Evolutionary conservation across 2,113 vertebrate genomes (phyloP).

Genomic region (Onychorhynchus coronatus): DNA sequence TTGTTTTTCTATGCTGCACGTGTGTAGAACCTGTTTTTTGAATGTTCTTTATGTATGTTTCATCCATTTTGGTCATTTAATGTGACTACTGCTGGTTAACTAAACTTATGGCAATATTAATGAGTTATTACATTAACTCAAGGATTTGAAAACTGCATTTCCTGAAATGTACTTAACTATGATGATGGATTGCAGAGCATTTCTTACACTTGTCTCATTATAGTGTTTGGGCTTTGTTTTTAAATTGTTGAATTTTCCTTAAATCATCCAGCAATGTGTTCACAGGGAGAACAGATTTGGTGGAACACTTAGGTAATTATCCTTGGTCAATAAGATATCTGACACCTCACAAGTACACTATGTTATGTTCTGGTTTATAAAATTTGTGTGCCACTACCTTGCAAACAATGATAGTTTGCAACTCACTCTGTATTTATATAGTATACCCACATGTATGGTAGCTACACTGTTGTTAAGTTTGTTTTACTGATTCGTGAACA

Average conservation of each 20-base stretch:
- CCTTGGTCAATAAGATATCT: not conserved
- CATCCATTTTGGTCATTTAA: slow-evolving; percentile 40
- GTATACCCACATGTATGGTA: slow-evolving; percentile 52
- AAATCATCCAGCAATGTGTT: not conserved
- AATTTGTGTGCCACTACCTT: slow-evolving; percentile 14
- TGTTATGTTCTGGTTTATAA: not conserved
- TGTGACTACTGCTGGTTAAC: not conserved
- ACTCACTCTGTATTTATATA: slow-evolving; percentile 49
- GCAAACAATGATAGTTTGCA: slow-evolving; percentile 35
- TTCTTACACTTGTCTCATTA: not conserved
- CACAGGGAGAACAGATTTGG: not conserved
- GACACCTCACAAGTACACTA: not conserved
- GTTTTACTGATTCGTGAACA: slow-evolving; percentile 51
- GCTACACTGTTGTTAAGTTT: slow-evolving; percentile 67
- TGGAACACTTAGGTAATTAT: not conserved
- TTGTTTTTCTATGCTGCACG: slow-evolving; percentile 58
- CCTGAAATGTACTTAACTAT: slow-evolving; percentile 48
- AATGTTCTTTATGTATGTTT: slow-evolving; percentile 46
- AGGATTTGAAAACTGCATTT: slow-evolving; percentile 47
- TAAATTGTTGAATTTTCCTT: not conserved
- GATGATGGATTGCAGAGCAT: slow-evolving; percentile 53
- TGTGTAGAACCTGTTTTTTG: slow-evolving; percentile 40
- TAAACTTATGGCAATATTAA: not conserved
- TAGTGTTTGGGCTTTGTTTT: not conserved
- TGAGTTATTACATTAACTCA: slow-evolving; percentile 23